Conservation (phyloP, 2,888 invertebrate species). For the Cactoblastis cactorum region DNA sequence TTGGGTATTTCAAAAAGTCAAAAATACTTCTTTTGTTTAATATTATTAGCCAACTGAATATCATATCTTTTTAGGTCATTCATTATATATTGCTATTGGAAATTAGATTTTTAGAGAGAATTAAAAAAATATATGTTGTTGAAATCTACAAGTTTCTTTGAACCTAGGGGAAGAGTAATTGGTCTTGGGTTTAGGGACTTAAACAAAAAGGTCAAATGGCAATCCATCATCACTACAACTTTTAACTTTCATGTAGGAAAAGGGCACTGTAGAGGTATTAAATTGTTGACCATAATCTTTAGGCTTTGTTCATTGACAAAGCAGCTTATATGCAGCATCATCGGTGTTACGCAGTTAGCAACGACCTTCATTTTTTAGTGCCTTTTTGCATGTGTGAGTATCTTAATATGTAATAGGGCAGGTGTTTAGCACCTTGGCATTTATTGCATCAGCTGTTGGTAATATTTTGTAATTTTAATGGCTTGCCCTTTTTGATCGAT, state of each 20-base stretch:
- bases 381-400: neutral
- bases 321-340: neutral
- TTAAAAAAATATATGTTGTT: too few species aligned
- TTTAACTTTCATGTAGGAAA: too few species aligned
- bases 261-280: too few species aligned
- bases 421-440: slow-evolving; percentile 6
- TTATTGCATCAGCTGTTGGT: slow-evolving; percentile 7
- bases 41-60: neutral
- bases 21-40: neutral
- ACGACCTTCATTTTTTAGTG: slow-evolving; percentile 8
- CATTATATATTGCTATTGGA: too few species aligned
- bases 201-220: too few species aligned
- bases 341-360: slow-evolving; percentile 2
- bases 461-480: neutral
- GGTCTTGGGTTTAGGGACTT: too few species aligned
- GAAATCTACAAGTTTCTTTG: too few species aligned
- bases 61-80: neutral
- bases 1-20: too few species aligned
- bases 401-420: slow-evolving; percentile 6
- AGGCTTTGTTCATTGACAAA: neutral
- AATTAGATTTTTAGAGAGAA: too few species aligned
- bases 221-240: too few species aligned
- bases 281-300: neutral
- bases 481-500: slow-evolving; percentile 1
- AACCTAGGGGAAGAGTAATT: too few species aligned